phyloP scores from a whole-genome alignment of 2,797 vertebrate genomes.

The Darevskia mixta region DNA sequence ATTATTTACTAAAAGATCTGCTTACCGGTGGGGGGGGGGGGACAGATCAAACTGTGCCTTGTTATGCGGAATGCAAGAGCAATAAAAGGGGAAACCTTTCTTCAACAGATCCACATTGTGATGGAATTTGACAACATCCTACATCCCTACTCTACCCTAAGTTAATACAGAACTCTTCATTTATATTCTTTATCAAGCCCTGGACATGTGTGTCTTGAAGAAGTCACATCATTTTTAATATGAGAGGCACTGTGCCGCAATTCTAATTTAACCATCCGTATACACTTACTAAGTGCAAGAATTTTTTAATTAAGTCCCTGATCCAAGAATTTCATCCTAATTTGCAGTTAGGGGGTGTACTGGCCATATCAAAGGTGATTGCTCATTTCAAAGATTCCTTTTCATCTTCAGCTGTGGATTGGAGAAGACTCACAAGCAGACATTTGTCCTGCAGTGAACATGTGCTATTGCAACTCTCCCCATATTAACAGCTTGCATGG shows the following conservation, averaged over 20 bases:
- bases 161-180: not conserved
- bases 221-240: not conserved
- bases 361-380: constrained; percentile 20
- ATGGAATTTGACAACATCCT: too few species aligned
- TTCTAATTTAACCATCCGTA: constrained; percentile 32
- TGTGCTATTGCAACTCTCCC: not conserved
- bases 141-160: not conserved
- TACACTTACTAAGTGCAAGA: not conserved
- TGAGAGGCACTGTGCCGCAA: not conserved
- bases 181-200: not conserved
- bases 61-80: too few species aligned
- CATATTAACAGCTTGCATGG: constrained; percentile 7
- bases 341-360: constrained; percentile 21
- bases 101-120: too few species aligned
- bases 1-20: too few species aligned
- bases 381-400: constrained; percentile 31
- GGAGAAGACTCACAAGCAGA: constrained; percentile 17
- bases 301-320: constrained; percentile 39
- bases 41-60: too few species aligned
- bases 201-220: not conserved
- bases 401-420: constrained; percentile 15
- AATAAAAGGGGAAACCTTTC: too few species aligned
- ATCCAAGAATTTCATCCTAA: constrained; percentile 25
- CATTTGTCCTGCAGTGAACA: constrained; percentile 11
- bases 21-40: too few species aligned